phyloP scores from a whole-genome alignment of 2,888 invertebrate species.

The Imbricaverruca yamaguchii region DNA sequence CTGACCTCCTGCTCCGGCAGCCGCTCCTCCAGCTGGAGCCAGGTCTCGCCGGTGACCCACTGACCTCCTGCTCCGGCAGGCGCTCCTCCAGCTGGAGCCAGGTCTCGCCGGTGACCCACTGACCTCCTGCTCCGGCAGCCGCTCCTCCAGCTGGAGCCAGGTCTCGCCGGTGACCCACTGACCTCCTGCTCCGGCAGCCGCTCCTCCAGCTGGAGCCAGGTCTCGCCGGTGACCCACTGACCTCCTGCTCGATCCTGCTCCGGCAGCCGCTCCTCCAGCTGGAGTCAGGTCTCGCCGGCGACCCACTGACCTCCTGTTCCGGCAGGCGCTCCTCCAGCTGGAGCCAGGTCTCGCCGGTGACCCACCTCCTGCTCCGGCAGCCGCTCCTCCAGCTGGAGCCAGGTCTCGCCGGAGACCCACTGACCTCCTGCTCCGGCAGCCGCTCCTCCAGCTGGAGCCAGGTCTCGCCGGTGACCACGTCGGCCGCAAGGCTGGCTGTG shows the following conservation, averaged over 20 bases:
- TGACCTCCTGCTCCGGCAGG: neutral
- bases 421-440: neutral
- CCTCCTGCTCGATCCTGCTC: neutral
- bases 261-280: neutral
- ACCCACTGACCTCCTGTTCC: neutral
- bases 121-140: neutral
- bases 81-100: constrained; percentile 14
- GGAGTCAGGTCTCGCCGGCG: neutral
- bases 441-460: constrained; percentile 14
- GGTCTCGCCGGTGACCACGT: constrained; percentile 1
- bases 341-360: constrained; percentile 3
- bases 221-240: neutral
- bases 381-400: constrained; percentile 11
- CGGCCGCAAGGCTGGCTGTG: neutral
- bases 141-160: constrained; percentile 9
- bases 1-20: neutral
- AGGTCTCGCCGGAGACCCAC: neutral
- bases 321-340: neutral
- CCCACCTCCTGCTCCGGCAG: neutral
- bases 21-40: constrained; percentile 11
- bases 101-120: neutral
- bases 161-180: neutral
- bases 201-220: constrained; percentile 9
- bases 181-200: neutral
- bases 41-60: neutral